Base-by-base conservation (phyloP, 2,113 vertebrate genomes). In the Gnathonemus longibarbis region DNA sequence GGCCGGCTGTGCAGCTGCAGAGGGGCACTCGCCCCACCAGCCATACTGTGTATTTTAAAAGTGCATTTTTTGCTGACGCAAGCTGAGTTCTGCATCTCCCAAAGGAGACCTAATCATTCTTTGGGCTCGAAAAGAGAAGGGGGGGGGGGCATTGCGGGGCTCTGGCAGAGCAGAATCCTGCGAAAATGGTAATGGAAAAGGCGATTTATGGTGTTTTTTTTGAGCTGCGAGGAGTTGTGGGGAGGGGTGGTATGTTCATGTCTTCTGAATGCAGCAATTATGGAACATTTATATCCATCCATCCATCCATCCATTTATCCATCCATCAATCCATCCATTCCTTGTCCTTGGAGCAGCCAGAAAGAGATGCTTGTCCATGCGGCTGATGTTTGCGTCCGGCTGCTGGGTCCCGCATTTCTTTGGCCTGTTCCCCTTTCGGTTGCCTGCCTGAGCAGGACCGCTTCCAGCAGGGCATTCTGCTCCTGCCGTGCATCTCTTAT, bases 81-180 rank as follows among this genome's bases (percentile, higher is more conserved):
- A 85, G 80, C 80, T 42, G 52, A 45, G 45, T 45, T 87, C 50
- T 50, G 56, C 56, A 62, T 24, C 24, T 87, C 3, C 80, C 48
- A 87, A 66, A n/a, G 49, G 15, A 66, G 31, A 31, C 53, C 89
- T 66, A 89, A 89, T 70, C n/a, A 45, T 24, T 48, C 89, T 58
- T 17, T 15, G 48, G 48, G 48, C 70, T 42, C 2, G 5, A 89
- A 45, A 17, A n/a, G 49, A 52, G n/a, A 53, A n/a, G 17, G 21
- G 5, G 6, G 5, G 6, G n/a, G 5, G n/a, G 15, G 4, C 27
- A 9, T 46, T 77, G 88, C 88, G 77, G 48, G 13, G 27, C 6
- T 77, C 42, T 80, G 48, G n/a, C 66, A 27, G 50, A 88, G 13
- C 31, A 24, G 87, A n/a, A 50, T 52, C 84, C 84, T 27, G 46